Base-by-base conservation (phyloP, 2,797 vertebrate genomes). In the Ctenochaetus hawaiiensis region DNA sequence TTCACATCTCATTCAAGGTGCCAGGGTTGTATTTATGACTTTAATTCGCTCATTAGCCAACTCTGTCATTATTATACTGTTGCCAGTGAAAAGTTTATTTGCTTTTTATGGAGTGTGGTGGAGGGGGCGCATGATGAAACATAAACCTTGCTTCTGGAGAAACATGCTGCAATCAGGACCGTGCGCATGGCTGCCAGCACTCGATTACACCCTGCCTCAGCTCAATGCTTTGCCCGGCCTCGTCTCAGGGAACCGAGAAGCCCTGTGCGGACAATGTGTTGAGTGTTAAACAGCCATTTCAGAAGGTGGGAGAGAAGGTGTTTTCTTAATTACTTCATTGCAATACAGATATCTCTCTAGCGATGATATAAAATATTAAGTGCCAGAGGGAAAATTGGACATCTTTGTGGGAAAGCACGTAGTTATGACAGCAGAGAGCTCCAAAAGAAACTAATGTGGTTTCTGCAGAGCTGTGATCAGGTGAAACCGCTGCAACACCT, bases 41-140 rank as follows among this genome's bases (percentile, higher is more conserved):
- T 93, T 93, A 93, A 93, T 94, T 92, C 67, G 71, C 87, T 94
- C 93, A 93, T 95, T 94, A 93, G 87, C 72, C 43, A 34, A 81
- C 82, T 82, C 86, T 84, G 86, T 92, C 87, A 86, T 94, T 94
- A 94, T 91, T 89, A 87, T 84, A 86, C 88, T 82, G 89, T 89
- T 83, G 84, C 87, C 90, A 90, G 86, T 79, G 89, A 91, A 92
- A 89, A 77, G 88, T 94, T 94, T 92, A 93, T 93, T 93, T 93
- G 89, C 84, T 81, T 94, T 94, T 94, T 91, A 93, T 89, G 85
- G 90, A 88, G 90, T 91, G 89, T 62, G 74, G 83, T 85, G 89
- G 88, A 87, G 60, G 70, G 30, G 82, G 85, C 78, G 47, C 78
- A 84, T 80, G 87, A 89, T 91, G 89, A 91, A 91, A 89, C 87